Conservation (phyloP, 2,797 vertebrate species). For the Sciurus vulgaris region DNA sequence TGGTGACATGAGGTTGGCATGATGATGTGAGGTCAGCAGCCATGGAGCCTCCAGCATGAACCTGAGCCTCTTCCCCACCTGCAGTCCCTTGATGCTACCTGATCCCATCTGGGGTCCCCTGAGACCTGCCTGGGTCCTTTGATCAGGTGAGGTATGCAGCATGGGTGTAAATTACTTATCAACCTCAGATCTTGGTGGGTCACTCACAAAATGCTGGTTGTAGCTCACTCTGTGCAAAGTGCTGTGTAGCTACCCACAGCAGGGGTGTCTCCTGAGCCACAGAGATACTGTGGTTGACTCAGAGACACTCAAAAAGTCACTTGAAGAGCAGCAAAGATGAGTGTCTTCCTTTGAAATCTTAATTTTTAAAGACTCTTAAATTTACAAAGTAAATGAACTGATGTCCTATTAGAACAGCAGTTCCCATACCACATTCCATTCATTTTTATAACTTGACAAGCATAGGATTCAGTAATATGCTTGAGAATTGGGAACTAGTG, state of each 20-base stretch:
- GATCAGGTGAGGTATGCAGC: background rate
- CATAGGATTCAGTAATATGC: background rate
- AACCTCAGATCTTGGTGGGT: background rate
- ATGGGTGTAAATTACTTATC: background rate
- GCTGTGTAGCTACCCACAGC: background rate
- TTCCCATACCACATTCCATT: background rate
- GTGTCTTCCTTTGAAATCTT: background rate
- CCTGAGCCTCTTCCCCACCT: background rate
- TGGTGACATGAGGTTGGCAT: background rate
- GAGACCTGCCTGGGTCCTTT: too few relatives aligned
- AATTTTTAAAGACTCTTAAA: background rate
- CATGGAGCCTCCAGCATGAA: background rate
- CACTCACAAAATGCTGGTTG: background rate
- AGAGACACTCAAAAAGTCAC: background rate
- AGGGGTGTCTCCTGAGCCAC: background rate
- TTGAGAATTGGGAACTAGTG: background rate
- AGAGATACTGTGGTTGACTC: background rate
- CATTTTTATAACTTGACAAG: background rate
- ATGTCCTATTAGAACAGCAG: slow-evolving; percentile 8
- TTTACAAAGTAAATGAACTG: background rate
- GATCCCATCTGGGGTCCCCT: too few relatives aligned
- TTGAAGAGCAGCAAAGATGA: background rate
- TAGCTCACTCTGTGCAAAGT: background rate
- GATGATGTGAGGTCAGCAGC: too few relatives aligned
- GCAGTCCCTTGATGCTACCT: too few relatives aligned